Evolutionary conservation across 2,888 invertebrate genomes (phyloP).

Genomic region (Spialia ferax): DNA sequence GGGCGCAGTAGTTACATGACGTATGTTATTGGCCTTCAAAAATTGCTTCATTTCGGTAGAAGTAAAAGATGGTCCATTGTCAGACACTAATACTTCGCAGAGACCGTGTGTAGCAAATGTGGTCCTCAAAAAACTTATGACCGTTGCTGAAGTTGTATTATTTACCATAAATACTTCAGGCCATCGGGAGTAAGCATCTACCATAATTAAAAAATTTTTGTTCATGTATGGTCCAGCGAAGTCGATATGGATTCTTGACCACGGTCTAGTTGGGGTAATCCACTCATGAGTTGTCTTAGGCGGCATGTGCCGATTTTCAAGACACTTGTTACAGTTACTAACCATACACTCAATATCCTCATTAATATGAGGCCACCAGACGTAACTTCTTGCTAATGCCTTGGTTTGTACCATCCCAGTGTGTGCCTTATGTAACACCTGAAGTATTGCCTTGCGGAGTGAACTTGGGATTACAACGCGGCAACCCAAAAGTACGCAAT

Average conservation of each 20-base stretch:
- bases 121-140: constrained; percentile 11
- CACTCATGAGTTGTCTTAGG: constrained; percentile 33
- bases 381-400: constrained; percentile 46
- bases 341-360: constrained; percentile 33
- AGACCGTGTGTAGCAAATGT: constrained; percentile 39
- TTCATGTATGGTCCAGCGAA: constrained; percentile 40
- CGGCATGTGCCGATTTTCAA: constrained; percentile 24
- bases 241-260: constrained; percentile 43
- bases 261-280: constrained; percentile 39
- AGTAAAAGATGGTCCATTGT: constrained; percentile 38
- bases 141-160: constrained; percentile 20
- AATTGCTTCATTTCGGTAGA: constrained; percentile 44
- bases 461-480: constrained; percentile 31
- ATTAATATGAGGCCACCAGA: constrained; percentile 48
- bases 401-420: constrained; percentile 47
- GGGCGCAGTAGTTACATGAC: constrained; percentile 40
- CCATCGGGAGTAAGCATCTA: constrained; percentile 42
- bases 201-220: constrained; percentile 40
- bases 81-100: constrained; percentile 36
- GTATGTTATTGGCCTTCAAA: constrained; percentile 40
- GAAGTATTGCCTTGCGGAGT: constrained; percentile 27
- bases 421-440: constrained; percentile 41
- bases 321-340: constrained; percentile 1
- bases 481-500: constrained; percentile 37
- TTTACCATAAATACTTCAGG: constrained; percentile 29